A percentile compares a stretch with the other conserved stretches of the same genome.
Evolutionary conservation across 35 echinoderm and acorn worm species (phyloP).

Genomic region (Lytechinus pictus): DNA sequence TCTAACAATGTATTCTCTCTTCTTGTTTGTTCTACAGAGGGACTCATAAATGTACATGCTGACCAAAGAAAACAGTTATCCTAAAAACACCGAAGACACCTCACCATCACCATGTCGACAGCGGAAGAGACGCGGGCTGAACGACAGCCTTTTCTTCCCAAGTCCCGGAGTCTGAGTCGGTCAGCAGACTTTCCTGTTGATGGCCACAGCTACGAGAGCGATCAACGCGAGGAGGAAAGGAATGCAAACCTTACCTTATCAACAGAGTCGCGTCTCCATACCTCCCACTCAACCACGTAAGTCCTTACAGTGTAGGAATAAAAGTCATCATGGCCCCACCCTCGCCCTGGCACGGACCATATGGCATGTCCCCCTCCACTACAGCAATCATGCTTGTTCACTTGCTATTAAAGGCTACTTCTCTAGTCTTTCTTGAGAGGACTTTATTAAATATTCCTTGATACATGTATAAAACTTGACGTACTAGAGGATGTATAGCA

Average conservation of each 20-base stretch:
- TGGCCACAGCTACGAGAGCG: neutral
- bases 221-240: neutral
- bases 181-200: neutral
- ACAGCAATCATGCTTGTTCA: too few species aligned
- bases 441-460: too few species aligned
- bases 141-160: neutral
- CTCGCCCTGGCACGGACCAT: too few species aligned
- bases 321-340: too few species aligned
- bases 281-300: constrained; percentile 55
- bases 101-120: neutral
- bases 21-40: neutral
- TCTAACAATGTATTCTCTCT: neutral
- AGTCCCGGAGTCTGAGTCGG: neutral
- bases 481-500: too few species aligned
- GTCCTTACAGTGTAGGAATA: neutral
- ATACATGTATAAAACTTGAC: too few species aligned
- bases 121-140: neutral
- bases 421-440: too few species aligned
- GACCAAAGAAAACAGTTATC: neutral
- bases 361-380: too few species aligned
- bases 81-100: neutral
- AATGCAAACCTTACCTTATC: constrained; percentile 31
- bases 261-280: constrained; percentile 44
- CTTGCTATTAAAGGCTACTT: too few species aligned
- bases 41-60: neutral